Conservation (phyloP, 2,797 vertebrate genomes). For the Argyrosomus regius region DNA sequence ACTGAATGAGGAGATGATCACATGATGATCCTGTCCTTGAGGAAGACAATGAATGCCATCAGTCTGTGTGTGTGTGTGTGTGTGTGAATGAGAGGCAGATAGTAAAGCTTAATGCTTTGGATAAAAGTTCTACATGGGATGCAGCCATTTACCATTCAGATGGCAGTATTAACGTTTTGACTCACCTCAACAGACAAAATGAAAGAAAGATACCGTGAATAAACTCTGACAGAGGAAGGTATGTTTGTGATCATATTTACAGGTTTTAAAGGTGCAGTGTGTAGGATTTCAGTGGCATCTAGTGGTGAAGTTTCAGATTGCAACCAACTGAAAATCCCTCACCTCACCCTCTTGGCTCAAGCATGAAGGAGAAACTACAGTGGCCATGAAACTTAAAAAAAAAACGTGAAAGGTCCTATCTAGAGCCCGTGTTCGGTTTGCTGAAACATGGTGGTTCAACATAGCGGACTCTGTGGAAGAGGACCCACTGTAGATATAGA, state of each 20-base stretch:
- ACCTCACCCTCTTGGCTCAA: too few relatives aligned
- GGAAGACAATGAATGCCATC: not conserved
- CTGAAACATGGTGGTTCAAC: too few relatives aligned
- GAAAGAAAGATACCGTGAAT: not conserved
- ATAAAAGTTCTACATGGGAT: not conserved
- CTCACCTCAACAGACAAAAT: not conserved
- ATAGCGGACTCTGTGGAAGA: too few relatives aligned
- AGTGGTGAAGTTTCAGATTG: too few relatives aligned
- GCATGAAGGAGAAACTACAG: too few relatives aligned
- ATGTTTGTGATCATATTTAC: not conserved
- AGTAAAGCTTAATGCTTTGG: not conserved
- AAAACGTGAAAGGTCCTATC: too few relatives aligned
- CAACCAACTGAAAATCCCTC: too few relatives aligned
- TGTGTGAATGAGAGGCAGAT: not conserved
- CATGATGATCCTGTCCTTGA: not conserved
- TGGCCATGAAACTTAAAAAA: too few relatives aligned
- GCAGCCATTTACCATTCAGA: not conserved
- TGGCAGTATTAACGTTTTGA: not conserved
- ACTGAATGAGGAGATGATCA: too few relatives aligned
- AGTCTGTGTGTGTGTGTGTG: not conserved
- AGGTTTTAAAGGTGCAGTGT: not conserved
- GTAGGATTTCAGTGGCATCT: too few relatives aligned
- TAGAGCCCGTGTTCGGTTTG: too few relatives aligned
- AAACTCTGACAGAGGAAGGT: not conserved
- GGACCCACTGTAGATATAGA: too few relatives aligned